Conservation (phyloP, 2,888 invertebrate species). For the Tridacna crocea region DNA sequence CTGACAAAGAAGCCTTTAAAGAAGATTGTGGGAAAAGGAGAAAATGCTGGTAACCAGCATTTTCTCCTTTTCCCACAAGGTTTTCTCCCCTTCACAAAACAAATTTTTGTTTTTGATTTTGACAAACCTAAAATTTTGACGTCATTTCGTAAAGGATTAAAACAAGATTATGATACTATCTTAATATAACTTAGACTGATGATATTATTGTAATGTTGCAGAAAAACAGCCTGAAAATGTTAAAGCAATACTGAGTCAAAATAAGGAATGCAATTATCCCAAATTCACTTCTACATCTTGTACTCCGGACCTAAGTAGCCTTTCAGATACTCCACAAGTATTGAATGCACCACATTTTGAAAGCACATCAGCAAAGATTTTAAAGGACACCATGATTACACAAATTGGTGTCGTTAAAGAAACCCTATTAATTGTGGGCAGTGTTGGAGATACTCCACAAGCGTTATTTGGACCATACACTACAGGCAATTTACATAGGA, state of each 20-base stretch:
- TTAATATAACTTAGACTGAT: too few relatives aligned
- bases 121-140: too few relatives aligned
- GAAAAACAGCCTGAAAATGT: conserved; percentile 64
- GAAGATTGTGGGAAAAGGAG: too few relatives aligned
- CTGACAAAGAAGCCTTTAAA: too few relatives aligned
- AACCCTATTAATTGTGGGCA: conserved; percentile 22
- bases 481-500: too few relatives aligned
- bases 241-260: conserved; percentile 45
- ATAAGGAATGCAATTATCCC: not conserved
- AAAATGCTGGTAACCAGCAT: too few relatives aligned
- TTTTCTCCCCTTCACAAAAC: not conserved
- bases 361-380: not conserved
- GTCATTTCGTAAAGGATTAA: too few relatives aligned
- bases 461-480: too few relatives aligned
- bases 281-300: not conserved
- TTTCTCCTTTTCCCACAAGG: too few relatives aligned
- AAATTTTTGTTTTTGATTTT: not conserved
- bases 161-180: too few relatives aligned
- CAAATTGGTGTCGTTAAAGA: conserved; percentile 16
- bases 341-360: not conserved
- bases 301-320: conserved; percentile 6
- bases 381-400: not conserved
- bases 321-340: conserved; percentile 8
- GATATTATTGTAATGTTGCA: conserved; percentile 5
- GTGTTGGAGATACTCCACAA: not conserved